Evolutionary conservation across 2,797 vertebrate genomes (phyloP), one percentile per base, ranked within the genome.

Genomic region (Tragopan temminckii): DNA sequence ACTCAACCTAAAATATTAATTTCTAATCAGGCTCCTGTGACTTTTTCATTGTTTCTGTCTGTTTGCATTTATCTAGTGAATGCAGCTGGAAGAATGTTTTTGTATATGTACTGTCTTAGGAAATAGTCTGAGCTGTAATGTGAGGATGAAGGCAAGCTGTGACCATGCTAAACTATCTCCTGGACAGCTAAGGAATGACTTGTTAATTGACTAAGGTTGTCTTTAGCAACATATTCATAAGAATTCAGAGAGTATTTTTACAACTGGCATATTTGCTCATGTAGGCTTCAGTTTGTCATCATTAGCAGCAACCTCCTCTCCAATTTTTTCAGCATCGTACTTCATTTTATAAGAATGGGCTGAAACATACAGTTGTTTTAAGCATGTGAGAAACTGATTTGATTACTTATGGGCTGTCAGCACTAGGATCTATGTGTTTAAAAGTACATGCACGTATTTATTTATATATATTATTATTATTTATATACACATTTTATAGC

Each of bases 71-170:
- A 23, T 38, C 72, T 52, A 31, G 38, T 46, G 59, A 88, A 79
- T n/a, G 42, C n/a, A 81, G 80, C 55, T 86, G 70, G 21, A 46
- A 36, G 40, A 67, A 70, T 2, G 16, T 92, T 33, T 85, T 78
- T 89, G 67, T 61, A 50, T 1, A 2, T 12, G 35, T 20, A 16
- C 5, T 55, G 25, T 76, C 42, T 29, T 64, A 53, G 45, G 80
- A 91, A 46, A 31, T n/a, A 69, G 62, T 31, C 63, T 50, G 63
- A 0, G 0, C 21, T 0, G 1, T 23, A 46, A 35, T 0, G 6
- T 20, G 63, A 80, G 67, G 63, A 35, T 55, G 67, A 67, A 70
- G 57, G 70, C 4, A 12, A 88, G 52, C 46, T 80, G 71, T 59
- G 75, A 31, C 71, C 0, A 0, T 31, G 43, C 40, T 86, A 58